Evolutionary conservation across 2,888 invertebrate genomes (phyloP).

Genomic region (Uloborus plumipes): DNA sequence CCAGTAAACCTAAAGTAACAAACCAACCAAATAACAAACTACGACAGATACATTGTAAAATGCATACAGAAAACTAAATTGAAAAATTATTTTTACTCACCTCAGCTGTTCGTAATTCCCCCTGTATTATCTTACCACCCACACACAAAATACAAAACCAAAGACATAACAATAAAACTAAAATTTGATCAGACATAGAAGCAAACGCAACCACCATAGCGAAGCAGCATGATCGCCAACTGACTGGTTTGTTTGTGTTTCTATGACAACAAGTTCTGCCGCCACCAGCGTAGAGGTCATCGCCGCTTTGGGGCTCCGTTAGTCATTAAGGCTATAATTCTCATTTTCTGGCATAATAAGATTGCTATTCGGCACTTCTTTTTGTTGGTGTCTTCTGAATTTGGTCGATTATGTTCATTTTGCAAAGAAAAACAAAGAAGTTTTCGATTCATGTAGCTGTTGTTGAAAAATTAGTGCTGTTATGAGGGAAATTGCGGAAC

Average conservation of each 20-base stretch:
- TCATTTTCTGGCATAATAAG: not conserved
- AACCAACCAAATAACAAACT: no score
- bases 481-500: no score
- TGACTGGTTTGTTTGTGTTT: constrained; percentile 41
- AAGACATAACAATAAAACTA: constrained; percentile 23
- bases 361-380: no score
- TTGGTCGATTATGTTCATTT: no score
- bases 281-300: constrained; percentile 6
- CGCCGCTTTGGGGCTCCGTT: not conserved
- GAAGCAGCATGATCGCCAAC: constrained; percentile 33
- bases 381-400: no score
- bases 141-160: constrained; percentile 3
- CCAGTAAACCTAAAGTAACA: no score
- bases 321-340: not conserved
- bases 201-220: constrained; percentile 36
- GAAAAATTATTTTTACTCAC: constrained; percentile 29
- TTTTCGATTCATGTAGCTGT: no score
- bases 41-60: no score
- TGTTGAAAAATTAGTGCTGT: no score
- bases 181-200: constrained; percentile 21
- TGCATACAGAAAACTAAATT: not conserved
- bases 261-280: constrained; percentile 21
- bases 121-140: constrained; percentile 63
- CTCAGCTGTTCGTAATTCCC: constrained; percentile 59
- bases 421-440: no score